phyloP scores from a whole-genome alignment of 1,140 invertebrate species.

The Sesamia nonagrioides region DNA sequence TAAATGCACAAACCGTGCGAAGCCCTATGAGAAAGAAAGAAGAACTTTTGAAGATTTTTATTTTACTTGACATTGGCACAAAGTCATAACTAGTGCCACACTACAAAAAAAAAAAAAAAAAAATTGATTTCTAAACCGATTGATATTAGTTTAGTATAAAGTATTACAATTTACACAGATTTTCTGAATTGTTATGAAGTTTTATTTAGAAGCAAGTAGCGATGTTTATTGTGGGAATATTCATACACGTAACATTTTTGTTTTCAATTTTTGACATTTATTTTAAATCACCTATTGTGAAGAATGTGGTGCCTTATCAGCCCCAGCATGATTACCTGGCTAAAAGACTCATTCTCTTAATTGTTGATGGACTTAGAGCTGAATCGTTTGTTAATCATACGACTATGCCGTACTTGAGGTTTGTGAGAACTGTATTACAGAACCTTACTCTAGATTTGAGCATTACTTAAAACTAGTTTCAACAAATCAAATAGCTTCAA shows the following conservation, averaged over 20 bases:
- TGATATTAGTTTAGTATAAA: too few relatives aligned
- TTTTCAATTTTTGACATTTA: constrained; percentile 90
- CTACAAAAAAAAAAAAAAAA: too few relatives aligned
- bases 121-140: too few relatives aligned
- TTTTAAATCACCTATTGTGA: constrained; percentile 90
- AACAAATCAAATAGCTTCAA: too few relatives aligned
- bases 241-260: constrained; percentile 87
- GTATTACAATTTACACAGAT: background rate
- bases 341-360: constrained; percentile 94
- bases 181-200: background rate
- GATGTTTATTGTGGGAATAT: constrained; percentile 76
- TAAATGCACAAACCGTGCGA: too few relatives aligned
- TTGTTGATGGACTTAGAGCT: constrained; percentile 96
- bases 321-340: constrained; percentile 89
- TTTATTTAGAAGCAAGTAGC: background rate
- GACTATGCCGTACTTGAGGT: constrained; percentile 90
- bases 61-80: too few relatives aligned
- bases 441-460: too few relatives aligned
- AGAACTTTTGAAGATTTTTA: too few relatives aligned
- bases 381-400: constrained; percentile 91
- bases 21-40: too few relatives aligned
- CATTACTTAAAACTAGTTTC: too few relatives aligned
- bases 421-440: constrained; percentile 26
- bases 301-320: constrained; percentile 85
- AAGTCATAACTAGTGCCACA: too few relatives aligned